phyloP scores from a whole-genome alignment of 1,140 invertebrate genomes.

The Drosophila cardini region DNA sequence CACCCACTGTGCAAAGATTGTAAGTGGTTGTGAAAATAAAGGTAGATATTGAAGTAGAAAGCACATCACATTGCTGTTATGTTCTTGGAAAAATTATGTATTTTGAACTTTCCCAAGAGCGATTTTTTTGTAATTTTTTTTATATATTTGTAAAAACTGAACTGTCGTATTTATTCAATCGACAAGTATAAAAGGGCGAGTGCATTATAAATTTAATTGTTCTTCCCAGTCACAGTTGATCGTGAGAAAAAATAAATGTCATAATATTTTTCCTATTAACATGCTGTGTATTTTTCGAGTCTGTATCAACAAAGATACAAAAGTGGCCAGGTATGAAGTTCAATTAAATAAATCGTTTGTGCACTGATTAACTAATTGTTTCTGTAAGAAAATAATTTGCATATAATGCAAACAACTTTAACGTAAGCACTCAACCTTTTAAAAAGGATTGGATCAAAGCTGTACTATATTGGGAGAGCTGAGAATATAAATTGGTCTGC shows the following conservation, averaged over 20 bases:
- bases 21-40: too few species aligned
- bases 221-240: neutral
- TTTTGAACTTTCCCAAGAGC: too few species aligned
- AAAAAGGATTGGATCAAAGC: constrained; percentile 5
- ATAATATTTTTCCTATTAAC: neutral
- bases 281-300: neutral
- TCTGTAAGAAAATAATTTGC: neutral
- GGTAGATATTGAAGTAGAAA: too few species aligned
- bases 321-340: neutral
- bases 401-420: neutral
- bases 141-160: too few species aligned
- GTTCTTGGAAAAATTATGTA: too few species aligned
- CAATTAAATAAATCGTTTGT: neutral
- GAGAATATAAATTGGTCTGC: neutral
- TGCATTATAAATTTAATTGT: too few species aligned
- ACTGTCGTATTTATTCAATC: too few species aligned
- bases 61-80: too few species aligned
- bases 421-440: neutral
- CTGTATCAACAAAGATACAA: too few species aligned
- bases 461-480: neutral
- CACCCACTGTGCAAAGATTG: too few species aligned
- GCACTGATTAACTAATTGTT: neutral
- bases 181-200: too few species aligned
- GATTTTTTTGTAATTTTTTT: too few species aligned
- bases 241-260: neutral